Conservation (phyloP, 2,797 vertebrate genomes). For the Phyllotis vaccarum region DNA sequence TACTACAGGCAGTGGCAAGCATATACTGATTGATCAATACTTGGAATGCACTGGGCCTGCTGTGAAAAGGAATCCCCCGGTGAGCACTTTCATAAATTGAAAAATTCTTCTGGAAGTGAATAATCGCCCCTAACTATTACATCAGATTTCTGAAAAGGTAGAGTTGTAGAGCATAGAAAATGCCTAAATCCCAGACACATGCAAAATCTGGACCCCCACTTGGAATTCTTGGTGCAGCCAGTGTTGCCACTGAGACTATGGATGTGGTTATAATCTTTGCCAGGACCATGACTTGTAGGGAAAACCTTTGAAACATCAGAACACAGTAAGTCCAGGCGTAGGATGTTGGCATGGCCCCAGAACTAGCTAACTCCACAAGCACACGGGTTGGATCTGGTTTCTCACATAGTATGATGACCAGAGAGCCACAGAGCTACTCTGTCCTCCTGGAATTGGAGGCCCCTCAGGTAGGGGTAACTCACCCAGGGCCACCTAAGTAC, state of each 20-base stretch:
- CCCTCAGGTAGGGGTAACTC: not conserved
- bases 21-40: not conserved
- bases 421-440: not conserved
- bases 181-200: not conserved
- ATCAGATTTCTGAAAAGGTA: conserved; percentile 25
- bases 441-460: not conserved
- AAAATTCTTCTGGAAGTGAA: conserved; percentile 64
- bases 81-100: conserved; percentile 63
- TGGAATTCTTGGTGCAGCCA: not conserved
- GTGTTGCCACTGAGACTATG: not conserved
- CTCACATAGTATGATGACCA: rapidly evolving
- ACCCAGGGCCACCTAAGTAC: not conserved
- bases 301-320: not conserved
- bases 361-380: not conserved
- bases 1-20: not conserved
- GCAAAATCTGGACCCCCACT: not conserved
- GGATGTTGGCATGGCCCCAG: not conserved
- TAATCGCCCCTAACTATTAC: conserved; percentile 57
- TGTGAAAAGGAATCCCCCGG: conserved; percentile 64
- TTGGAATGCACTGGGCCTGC: not conserved
- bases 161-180: not conserved
- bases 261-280: not conserved
- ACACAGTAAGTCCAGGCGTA: not conserved
- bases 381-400: rapidly evolving
- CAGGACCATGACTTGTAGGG: not conserved